These are phyloP conservation scores for Micoletzkya japonica DNA, from an alignment of 2,888 invertebrate genomes.

Conservation along the genomic window DNA sequence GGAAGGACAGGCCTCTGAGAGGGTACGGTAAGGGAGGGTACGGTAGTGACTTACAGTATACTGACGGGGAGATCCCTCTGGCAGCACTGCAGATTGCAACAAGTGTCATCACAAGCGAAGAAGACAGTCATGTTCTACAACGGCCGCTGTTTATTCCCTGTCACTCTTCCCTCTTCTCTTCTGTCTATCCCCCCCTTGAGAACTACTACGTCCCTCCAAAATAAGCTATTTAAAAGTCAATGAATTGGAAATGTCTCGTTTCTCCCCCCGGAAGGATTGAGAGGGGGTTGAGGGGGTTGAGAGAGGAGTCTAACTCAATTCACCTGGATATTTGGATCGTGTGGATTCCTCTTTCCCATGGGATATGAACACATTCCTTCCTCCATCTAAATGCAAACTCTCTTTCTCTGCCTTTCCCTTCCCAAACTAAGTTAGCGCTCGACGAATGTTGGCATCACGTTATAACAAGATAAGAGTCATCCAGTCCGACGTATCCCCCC, in stretches of 20 bases:
- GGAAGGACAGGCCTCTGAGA: conserved; percentile 19
- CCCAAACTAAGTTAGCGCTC: too few species aligned
- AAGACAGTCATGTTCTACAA: conserved; percentile 30
- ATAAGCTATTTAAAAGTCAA: too few species aligned
- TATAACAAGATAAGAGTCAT: too few species aligned
- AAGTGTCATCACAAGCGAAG: conserved; percentile 34
- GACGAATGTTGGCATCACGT: too few species aligned
- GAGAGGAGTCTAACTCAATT: neutral
- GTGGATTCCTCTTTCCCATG: neutral
- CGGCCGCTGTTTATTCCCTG: neutral
- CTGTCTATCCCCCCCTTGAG: too few species aligned
- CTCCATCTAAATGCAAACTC: neutral
- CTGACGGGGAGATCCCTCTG: conserved; percentile 33
- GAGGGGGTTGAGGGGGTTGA: neutral
- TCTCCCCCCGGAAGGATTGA: neutral
- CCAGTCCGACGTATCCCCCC: too few species aligned
- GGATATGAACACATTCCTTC: conserved; percentile 3
- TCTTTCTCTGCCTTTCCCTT: too few species aligned
- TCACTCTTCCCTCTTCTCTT: neutral
- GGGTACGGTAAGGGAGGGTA: neutral
- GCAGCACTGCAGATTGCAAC: conserved; percentile 36
- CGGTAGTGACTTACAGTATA: conserved; percentile 29
- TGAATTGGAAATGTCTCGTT: neutral
- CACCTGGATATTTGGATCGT: neutral
- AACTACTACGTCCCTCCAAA: too few species aligned